phyloP scores from a whole-genome alignment of 1,140 invertebrate genomes.

The Scylla paramamosain region DNA sequence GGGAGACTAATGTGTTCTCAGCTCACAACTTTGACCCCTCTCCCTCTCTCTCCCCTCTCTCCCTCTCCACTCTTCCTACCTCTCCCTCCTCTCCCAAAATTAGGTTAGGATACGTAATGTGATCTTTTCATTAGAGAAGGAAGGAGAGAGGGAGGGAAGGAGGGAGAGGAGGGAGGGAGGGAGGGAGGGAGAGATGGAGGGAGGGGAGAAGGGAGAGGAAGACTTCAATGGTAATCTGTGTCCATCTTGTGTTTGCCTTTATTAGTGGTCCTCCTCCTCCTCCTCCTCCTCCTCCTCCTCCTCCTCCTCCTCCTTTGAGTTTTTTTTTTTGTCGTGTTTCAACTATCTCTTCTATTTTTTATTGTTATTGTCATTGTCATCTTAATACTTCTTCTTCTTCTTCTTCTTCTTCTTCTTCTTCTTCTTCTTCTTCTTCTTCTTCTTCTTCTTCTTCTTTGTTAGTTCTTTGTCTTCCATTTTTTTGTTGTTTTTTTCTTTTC shows the following conservation, averaged over 20 bases:
- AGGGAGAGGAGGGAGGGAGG: neutral
- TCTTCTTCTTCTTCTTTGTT: neutral
- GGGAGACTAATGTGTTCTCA: conserved; percentile 56
- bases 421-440: neutral
- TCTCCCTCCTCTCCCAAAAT: neutral
- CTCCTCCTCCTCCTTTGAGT: neutral
- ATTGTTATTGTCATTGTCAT: no score
- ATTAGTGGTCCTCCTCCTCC: neutral
- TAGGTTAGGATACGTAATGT: conserved; percentile 35
- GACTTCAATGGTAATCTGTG: neutral
- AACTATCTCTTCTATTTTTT: neutral
- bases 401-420: neutral
- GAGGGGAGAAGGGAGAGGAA: neutral
- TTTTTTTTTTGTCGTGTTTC: no score
- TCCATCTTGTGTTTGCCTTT: neutral
- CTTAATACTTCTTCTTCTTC: neutral
- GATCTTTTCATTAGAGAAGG: conserved; percentile 52
- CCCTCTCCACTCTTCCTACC: no score
- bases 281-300: neutral
- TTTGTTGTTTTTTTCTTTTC: no score
- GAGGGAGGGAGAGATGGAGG: neutral
- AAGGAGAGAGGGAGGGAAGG: neutral
- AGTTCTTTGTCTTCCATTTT: no score
- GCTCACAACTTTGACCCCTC: neutral
- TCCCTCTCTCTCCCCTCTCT: no score